Evolutionary conservation across 2,797 vertebrate genomes (phyloP).

Genomic region (Threskiornis aethiopicus): DNA sequence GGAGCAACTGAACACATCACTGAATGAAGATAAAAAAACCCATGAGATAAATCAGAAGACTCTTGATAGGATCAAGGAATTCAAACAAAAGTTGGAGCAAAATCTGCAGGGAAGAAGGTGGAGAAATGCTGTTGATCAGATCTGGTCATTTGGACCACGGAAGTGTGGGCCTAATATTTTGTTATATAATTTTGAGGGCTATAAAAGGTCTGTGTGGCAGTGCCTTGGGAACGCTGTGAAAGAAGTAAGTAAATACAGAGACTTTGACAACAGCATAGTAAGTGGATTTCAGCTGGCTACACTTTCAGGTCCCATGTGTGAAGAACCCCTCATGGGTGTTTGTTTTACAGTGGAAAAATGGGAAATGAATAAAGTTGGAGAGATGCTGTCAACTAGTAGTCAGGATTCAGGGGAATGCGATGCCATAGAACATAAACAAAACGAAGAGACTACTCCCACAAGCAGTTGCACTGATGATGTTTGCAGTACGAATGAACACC

Average conservation of each 20-base stretch:
- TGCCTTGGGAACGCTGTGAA: constrained; percentile 71
- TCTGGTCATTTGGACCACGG: constrained; percentile 95
- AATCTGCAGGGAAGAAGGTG: constrained; percentile 88
- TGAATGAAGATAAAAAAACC: constrained; percentile 82
- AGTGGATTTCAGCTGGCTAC: constrained; percentile 95
- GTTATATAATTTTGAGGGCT: constrained; percentile 82
- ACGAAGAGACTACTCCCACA: background rate
- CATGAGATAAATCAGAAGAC: constrained; percentile 79
- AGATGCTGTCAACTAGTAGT: background rate
- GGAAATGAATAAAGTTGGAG: constrained; percentile 78
- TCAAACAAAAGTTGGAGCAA: constrained; percentile 84
- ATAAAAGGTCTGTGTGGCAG: constrained; percentile 87
- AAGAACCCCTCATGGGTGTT: constrained; percentile 97
- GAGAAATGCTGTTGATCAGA: constrained; percentile 86
- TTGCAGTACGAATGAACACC: background rate
- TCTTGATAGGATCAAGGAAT: constrained; percentile 78
- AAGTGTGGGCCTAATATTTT: constrained; percentile 94
- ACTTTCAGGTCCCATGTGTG: constrained; percentile 93
- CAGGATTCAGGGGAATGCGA: constrained; percentile 46
- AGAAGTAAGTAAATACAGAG: constrained; percentile 69
- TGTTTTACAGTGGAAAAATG: constrained; percentile 91
- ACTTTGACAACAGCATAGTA: constrained; percentile 91
- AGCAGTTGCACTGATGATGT: background rate
- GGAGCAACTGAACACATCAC: constrained; percentile 84
- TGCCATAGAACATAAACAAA: background rate